These are phyloP conservation scores for Amorpha juglandis DNA, from an alignment of 2,888 invertebrate genomes.

Conservation along the genomic window DNA sequence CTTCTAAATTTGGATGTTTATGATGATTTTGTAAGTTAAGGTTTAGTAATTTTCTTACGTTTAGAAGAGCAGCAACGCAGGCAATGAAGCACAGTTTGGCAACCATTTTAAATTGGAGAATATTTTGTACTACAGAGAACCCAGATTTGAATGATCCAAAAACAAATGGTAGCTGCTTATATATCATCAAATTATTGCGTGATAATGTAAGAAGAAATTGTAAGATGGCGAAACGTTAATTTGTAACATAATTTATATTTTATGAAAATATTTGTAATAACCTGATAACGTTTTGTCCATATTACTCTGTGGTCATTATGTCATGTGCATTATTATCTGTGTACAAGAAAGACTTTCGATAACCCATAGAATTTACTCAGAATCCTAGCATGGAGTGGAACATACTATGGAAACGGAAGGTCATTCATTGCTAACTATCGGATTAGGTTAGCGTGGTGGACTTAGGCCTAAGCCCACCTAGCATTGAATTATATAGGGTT, in stretches of 20 bases:
- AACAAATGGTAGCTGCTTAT: background rate
- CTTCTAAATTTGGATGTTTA: too few relatives aligned
- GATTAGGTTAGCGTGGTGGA: too few relatives aligned
- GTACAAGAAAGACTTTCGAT: too few relatives aligned
- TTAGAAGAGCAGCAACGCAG: slow-evolving; percentile 10
- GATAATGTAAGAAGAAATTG: background rate
- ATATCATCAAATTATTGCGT: slow-evolving; percentile 21
- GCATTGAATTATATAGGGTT: too few relatives aligned
- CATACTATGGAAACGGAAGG: too few relatives aligned
- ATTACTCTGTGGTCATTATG: background rate
- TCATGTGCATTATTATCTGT: background rate
- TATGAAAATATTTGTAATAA: background rate
- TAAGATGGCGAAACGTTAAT: background rate
- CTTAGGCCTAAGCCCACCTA: too few relatives aligned
- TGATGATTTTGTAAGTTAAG: too few relatives aligned
- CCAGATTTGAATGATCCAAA: slow-evolving; percentile 23
- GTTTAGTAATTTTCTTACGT: slow-evolving; percentile 4
- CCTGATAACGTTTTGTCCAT: background rate
- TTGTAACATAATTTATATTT: slow-evolving; percentile 9
- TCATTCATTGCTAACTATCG: too few relatives aligned
- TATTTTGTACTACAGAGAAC: background rate
- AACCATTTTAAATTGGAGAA: slow-evolving; percentile 2
- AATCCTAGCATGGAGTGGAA: too few relatives aligned
- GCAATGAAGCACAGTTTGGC: slow-evolving; percentile 9
- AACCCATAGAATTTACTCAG: too few relatives aligned